Evolutionary conservation across 1,140 invertebrate species (phyloP).

Genomic region (Ostrea edulis): DNA sequence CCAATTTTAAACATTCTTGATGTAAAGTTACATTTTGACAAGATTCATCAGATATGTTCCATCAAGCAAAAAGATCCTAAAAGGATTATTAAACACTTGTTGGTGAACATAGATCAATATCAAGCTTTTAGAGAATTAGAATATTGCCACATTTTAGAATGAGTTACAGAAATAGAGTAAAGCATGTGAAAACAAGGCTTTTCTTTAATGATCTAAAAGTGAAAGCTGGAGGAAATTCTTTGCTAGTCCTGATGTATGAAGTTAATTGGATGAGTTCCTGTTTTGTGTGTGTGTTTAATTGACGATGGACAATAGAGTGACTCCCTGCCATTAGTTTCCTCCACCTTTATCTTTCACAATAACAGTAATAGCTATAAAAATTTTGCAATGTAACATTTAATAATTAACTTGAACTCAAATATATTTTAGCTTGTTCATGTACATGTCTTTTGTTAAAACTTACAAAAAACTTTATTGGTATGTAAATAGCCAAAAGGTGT

Average conservation of each 20-base stretch:
- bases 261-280: conserved; percentile 11
- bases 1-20: no score
- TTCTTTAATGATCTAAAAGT: not conserved
- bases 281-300: not conserved
- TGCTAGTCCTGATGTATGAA: not conserved
- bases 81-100: no score
- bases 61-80: no score
- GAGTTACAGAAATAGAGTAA: not conserved
- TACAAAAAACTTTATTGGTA: no score
- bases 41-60: no score
- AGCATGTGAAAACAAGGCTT: not conserved
- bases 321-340: not conserved
- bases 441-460: no score
- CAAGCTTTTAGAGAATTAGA: not conserved
- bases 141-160: not conserved
- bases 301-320: not conserved
- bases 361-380: no score
- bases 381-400: no score
- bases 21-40: no score
- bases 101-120: not conserved
- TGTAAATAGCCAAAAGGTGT: no score
- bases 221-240: not conserved
- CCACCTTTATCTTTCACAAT: not conserved
- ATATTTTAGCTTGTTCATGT: no score
- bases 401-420: no score